Base-by-base conservation (phyloP, 2,888 invertebrate species). In the Coenonympha arcania region DNA sequence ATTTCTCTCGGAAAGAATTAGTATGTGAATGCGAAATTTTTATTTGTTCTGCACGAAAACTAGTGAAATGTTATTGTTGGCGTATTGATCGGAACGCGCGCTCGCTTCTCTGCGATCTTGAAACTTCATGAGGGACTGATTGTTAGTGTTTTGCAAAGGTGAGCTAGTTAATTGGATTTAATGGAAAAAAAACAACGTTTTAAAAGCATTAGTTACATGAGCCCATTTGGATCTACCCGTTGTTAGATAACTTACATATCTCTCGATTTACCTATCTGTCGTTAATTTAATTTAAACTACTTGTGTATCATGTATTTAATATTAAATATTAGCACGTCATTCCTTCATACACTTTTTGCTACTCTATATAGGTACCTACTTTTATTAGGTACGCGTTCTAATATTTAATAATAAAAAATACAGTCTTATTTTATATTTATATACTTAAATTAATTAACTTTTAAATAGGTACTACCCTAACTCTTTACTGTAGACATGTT, bases 11-110 rank as follows among this genome's bases (percentile, higher is more conserved):
- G 68, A 75, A 75, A 75, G 74, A 73, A 76, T 76, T 80, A 82
- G 76, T 79, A 85, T 84, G 85, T 83, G 86, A 81, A 80, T 81
- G 73, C 75, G 72, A 74, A 69, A 69, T 69, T 77, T 71, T 73
- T 73, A 69, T 72, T 74, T 70, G 73, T 71, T 71, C 65, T 71
- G 64, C 68, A 75, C 73, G 72, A 76, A 75, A 75, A 73, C 71
- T 64, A 78, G 84, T 85, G 85, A 85, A 83, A 84, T 86, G 86
- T 73, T 69, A 65, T 63, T 72, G 68, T 76, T 72, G 66, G 68
- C 66, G 68, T 62, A 64, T 62, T 83, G 71, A 83, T 72, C 66
- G 61, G 62, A 30, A 24, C 66, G 63, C 64, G 61, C 58, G 63
- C 63, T 67, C 57, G 64, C 68, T 69, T 71, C 66, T 63, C 62